Conservation (phyloP, 2,113 vertebrate species). For the Ammodytes marinus region DNA sequence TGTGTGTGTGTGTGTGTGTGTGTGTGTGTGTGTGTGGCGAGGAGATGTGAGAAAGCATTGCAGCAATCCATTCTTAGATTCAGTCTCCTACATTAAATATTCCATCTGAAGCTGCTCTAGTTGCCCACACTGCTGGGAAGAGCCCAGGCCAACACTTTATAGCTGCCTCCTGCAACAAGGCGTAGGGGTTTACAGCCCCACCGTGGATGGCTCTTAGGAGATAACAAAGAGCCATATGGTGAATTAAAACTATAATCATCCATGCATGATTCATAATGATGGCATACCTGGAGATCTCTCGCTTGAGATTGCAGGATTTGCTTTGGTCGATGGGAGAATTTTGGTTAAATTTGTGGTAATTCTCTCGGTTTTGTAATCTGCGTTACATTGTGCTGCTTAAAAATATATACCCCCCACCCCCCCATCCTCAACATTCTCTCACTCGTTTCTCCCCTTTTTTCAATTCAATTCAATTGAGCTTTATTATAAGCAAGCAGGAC, state of each 20-base stretch:
- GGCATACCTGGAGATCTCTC: too few species aligned
- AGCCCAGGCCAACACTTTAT: slow-evolving; percentile 40
- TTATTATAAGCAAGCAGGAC: too few species aligned
- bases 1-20: too few species aligned
- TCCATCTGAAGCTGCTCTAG: slow-evolving; percentile 66
- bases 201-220: slow-evolving; percentile 37
- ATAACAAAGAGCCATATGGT: slow-evolving; percentile 28
- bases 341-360: neutral
- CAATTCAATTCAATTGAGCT: neutral
- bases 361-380: neutral
- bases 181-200: slow-evolving; percentile 23
- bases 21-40: neutral
- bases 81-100: slow-evolving; percentile 62
- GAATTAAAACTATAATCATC: slow-evolving; percentile 38
- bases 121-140: slow-evolving; percentile 36
- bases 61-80: slow-evolving; percentile 56
- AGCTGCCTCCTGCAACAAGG: slow-evolving; percentile 8
- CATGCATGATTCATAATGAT: neutral
- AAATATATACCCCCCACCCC: too few species aligned
- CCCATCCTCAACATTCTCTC: neutral
- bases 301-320: neutral
- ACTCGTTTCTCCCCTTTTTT: neutral
- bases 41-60: slow-evolving; percentile 38
- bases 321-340: slow-evolving; percentile 1
- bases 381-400: neutral